A percentile compares a stretch with the other conserved stretches of the same genome.
phyloP scores from a whole-genome alignment of 2,113 vertebrate genomes.

The Myrmophylax atrothorax region DNA sequence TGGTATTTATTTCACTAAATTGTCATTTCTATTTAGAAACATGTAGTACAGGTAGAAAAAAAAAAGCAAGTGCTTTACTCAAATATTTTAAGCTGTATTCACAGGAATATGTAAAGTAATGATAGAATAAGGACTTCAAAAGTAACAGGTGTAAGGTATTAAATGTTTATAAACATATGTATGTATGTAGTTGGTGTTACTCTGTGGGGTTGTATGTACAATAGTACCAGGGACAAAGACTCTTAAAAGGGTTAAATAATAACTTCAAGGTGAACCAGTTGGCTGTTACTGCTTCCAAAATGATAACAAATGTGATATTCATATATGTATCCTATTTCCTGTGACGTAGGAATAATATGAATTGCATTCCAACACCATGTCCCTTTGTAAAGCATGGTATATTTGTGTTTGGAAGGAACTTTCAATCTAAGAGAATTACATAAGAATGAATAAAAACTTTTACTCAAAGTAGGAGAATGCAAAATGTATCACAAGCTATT shows the following conservation, averaged over 20 bases:
- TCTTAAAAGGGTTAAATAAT: not conserved
- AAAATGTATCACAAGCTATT: not conserved
- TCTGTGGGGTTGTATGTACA: not conserved
- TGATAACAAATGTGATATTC: not conserved
- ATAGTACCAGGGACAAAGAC: not conserved
- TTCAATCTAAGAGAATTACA: not conserved
- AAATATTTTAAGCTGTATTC: not conserved
- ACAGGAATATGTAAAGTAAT: not conserved
- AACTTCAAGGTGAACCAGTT: not conserved
- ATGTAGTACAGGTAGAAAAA: not conserved
- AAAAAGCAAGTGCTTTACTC: not conserved
- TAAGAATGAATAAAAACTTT: not conserved
- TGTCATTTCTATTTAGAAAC: not conserved
- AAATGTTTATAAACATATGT: not conserved
- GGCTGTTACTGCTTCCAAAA: not conserved
- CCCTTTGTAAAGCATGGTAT: not conserved
- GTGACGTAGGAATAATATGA: not conserved
- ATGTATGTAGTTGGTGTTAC: not conserved
- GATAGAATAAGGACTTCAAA: not conserved
- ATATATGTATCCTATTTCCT: not conserved
- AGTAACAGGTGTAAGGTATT: not conserved
- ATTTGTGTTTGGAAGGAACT: not conserved
- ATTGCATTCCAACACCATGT: not conserved
- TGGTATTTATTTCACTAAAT: not conserved
- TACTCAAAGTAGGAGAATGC: not conserved